These are phyloP conservation scores for Buphagus erythrorhynchus DNA, from an alignment of 2,797 vertebrate genomes.

Conservation along the genomic window DNA sequence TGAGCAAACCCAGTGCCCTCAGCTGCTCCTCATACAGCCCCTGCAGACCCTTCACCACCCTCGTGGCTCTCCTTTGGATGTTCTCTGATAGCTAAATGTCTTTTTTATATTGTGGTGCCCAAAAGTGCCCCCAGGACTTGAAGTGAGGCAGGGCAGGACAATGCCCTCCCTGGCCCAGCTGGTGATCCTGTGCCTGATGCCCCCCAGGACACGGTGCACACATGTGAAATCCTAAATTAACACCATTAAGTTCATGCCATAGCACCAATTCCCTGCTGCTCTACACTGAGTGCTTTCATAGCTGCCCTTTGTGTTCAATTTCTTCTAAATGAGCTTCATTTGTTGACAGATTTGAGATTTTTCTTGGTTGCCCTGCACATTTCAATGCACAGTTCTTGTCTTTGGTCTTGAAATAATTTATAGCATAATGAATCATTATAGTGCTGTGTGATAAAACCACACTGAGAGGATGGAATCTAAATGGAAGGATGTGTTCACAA, in stretches of 20 bases:
- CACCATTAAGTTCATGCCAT: not conserved
- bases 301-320: not conserved
- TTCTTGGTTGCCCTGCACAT: not conserved
- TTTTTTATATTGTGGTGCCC: not conserved
- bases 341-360: constrained; percentile 49
- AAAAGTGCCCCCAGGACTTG: not conserved
- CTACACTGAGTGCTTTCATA: not conserved
- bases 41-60: not conserved
- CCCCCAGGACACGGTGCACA: too few relatives aligned
- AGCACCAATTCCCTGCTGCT: constrained; percentile 26
- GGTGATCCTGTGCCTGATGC: not conserved
- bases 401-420: constrained; percentile 45
- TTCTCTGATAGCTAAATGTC: not conserved
- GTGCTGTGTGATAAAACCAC: constrained; percentile 9
- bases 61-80: not conserved
- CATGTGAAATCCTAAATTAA: not conserved
- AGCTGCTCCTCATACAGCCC: not conserved
- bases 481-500: not conserved
- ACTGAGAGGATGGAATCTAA: not conserved
- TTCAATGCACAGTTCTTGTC: not conserved
- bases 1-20: not conserved
- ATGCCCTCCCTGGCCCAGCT: not conserved
- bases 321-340: constrained; percentile 34
- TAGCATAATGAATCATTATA: not conserved
- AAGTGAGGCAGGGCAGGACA: not conserved